Evolutionary conservation across 35 echinoderm and acorn worm species (phyloP).

Genomic region (Holothuria glaberrima): DNA sequence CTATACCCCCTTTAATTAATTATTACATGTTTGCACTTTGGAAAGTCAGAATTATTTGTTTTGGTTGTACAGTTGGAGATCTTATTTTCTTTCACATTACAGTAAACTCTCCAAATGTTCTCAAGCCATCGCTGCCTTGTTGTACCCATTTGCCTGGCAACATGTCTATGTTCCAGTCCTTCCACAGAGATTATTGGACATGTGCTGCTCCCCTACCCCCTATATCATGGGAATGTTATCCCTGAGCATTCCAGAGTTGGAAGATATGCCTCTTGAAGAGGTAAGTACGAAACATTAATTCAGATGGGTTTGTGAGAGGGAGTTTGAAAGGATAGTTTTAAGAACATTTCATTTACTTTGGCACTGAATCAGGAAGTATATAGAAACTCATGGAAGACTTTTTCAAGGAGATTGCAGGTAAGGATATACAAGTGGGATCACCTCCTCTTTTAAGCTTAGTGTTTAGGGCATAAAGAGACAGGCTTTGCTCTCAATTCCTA

Average conservation of each 20-base stretch:
- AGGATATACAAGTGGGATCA: no score
- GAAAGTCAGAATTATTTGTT: no score
- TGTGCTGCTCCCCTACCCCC: slow-evolving; percentile 95
- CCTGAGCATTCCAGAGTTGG: slow-evolving; percentile 88
- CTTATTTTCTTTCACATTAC: slow-evolving; percentile 48
- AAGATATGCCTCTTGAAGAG: slow-evolving; percentile 92
- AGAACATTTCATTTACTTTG: no score
- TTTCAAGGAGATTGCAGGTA: no score
- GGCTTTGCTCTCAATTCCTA: no score
- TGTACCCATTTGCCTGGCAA: slow-evolving; percentile 98
- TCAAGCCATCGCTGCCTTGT: slow-evolving; percentile 84
- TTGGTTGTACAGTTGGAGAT: neutral
- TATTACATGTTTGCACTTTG: no score
- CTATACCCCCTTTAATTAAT: no score
- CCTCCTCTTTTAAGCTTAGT: no score
- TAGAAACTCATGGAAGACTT: no score
- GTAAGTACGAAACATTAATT: slow-evolving; percentile 22
- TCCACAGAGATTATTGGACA: slow-evolving; percentile 90
- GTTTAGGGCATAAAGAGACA: no score
- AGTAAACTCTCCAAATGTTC: slow-evolving; percentile 94
- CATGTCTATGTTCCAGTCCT: slow-evolving; percentile 97
- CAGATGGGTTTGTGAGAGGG: neutral
- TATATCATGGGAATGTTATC: slow-evolving; percentile 98
- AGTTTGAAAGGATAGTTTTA: no score
- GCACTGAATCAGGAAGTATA: no score